Evolutionary conservation across 2,888 invertebrate species (phyloP).

Genomic region (Artemia sp.): DNA sequence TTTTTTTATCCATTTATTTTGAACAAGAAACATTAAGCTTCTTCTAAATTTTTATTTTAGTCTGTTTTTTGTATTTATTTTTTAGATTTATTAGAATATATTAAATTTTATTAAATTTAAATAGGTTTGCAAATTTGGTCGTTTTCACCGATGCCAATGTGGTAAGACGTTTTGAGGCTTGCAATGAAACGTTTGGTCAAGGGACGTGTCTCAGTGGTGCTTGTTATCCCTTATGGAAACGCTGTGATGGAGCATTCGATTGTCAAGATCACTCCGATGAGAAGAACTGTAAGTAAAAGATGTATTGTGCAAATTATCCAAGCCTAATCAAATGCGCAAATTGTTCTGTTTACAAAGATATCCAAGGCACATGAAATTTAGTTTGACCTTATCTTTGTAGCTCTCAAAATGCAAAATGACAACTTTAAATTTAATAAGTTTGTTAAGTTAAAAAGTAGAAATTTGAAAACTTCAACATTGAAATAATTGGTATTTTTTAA

Average conservation of each 20-base stretch:
- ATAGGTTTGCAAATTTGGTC: slow-evolving; percentile 52
- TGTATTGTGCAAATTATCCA: slow-evolving; percentile 8
- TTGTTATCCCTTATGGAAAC: slow-evolving; percentile 55
- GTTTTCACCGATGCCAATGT: slow-evolving; percentile 77
- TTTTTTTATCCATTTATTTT: too few species aligned
- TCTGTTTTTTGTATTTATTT: too few species aligned
- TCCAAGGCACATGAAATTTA: too few species aligned
- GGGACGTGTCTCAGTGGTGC: slow-evolving; percentile 62
- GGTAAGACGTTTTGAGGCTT: slow-evolving; percentile 46
- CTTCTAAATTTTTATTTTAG: too few species aligned
- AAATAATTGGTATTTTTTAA: too few species aligned
- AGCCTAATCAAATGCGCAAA: neutral
- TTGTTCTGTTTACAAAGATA: neutral
- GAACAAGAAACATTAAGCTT: too few species aligned
- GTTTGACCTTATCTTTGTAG: too few species aligned
- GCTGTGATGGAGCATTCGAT: slow-evolving; percentile 58
- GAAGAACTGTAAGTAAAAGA: slow-evolving; percentile 43
- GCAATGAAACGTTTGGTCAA: slow-evolving; percentile 53
- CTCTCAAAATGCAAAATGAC: too few species aligned
- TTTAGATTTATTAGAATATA: too few species aligned
- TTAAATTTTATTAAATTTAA: neutral
- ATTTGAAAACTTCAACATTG: too few species aligned
- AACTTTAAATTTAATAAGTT: too few species aligned
- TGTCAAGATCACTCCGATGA: slow-evolving; percentile 77
- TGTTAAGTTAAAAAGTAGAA: too few species aligned